Percentiles rank a stretch among this genome's conserved stretches.
phyloP scores from a whole-genome alignment of 2,797 vertebrate species.

The Botia almorhae region DNA sequence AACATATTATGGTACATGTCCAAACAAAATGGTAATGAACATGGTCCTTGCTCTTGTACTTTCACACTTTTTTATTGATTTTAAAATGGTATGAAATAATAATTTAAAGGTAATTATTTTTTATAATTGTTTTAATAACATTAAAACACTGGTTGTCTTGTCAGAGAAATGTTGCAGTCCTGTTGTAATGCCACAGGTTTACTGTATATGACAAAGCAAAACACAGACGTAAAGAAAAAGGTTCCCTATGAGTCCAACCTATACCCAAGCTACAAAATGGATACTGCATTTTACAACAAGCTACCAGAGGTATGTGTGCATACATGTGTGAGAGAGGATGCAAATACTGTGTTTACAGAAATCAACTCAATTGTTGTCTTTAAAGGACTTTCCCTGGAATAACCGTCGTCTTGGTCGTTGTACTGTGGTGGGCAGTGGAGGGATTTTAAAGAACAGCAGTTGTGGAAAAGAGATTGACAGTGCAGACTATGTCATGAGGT shows the following conservation, averaged over 20 bases:
- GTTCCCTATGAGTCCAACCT: not conserved
- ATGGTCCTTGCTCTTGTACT: no score
- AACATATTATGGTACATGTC: no score
- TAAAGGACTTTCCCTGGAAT: slow-evolving; percentile 9
- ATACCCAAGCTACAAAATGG: not conserved
- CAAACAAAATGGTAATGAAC: no score
- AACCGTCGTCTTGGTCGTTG: not conserved
- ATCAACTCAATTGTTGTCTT: not conserved
- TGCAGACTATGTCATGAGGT: slow-evolving; percentile 6
- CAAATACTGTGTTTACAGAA: no score
- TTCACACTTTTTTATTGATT: no score
- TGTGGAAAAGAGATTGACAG: slow-evolving; percentile 9
- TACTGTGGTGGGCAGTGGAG: slow-evolving; percentile 1
- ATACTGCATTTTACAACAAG: not conserved
- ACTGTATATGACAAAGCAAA: not conserved
- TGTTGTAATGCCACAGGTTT: slow-evolving; percentile 1
- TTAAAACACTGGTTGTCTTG: not conserved
- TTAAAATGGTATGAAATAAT: no score
- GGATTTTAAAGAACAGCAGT: slow-evolving; percentile 8
- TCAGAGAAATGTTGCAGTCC: not conserved
- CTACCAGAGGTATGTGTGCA: not conserved
- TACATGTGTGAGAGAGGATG: no score
- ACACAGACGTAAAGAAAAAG: not conserved
- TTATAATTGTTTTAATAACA: no score
- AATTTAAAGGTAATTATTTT: no score